Evolutionary conservation across 1,140 invertebrate genomes (phyloP).

Genomic region (Leptopilina boulardi): DNA sequence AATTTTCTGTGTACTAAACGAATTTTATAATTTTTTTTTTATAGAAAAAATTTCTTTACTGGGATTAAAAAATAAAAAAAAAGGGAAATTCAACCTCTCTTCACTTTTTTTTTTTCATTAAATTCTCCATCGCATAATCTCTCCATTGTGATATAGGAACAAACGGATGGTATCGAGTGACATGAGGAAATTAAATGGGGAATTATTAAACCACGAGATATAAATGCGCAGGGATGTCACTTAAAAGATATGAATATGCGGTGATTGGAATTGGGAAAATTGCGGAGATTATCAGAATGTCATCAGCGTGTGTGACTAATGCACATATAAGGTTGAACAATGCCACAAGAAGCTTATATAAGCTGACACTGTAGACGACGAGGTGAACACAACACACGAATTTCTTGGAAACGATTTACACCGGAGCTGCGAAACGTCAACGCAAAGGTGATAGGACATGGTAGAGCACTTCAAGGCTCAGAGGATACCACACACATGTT

Average conservation of each 20-base stretch:
- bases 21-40: too few species aligned
- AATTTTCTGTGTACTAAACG: too few species aligned
- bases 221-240: not conserved
- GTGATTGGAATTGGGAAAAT: slow-evolving; percentile 12
- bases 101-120: not conserved
- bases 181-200: not conserved
- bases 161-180: not conserved
- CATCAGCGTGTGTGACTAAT: not conserved
- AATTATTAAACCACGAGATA: not conserved
- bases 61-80: too few species aligned
- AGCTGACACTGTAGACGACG: slow-evolving; percentile 44
- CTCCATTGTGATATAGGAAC: not conserved
- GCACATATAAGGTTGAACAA: slow-evolving; percentile 3
- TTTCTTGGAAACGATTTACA: slow-evolving; percentile 53
- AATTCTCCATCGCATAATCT: not conserved
- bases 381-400: slow-evolving; percentile 42
- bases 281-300: slow-evolving; percentile 2
- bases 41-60: too few species aligned
- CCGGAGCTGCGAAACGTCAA: slow-evolving; percentile 30
- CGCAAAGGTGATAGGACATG: slow-evolving; percentile 9
- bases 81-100: too few species aligned
- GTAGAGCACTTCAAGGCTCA: not conserved
- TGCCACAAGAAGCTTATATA: slow-evolving; percentile 35
- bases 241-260: not conserved
- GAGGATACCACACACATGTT: slow-evolving; percentile 14